Conservation (phyloP, 2,888 invertebrate species). For the Adelphocoris suturalis region DNA sequence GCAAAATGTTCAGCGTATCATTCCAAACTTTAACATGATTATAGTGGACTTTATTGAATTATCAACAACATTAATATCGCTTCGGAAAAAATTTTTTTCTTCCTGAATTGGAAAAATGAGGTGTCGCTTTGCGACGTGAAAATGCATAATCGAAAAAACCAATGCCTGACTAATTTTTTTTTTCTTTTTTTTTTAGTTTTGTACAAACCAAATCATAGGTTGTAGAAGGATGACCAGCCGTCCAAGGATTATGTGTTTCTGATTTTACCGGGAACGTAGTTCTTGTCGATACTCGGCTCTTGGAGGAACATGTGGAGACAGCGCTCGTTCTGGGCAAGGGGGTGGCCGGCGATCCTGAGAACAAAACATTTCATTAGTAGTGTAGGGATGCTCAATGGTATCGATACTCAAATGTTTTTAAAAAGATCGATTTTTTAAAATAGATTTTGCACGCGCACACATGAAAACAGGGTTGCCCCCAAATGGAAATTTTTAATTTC, state of each 20-base stretch:
- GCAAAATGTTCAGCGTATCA: constrained; percentile 37
- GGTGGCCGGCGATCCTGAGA: constrained; percentile 96
- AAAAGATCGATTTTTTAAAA: no score
- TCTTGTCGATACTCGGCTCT: constrained; percentile 98
- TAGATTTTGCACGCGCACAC: no score
- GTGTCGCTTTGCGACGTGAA: constrained; percentile 51
- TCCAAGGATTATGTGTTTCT: constrained; percentile 88
- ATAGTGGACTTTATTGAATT: constrained; percentile 53
- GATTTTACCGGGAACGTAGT: constrained; percentile 99
- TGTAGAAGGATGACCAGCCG: constrained; percentile 21
- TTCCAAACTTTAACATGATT: constrained; percentile 46
- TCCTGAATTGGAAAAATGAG: constrained; percentile 1
- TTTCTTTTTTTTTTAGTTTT: constrained; percentile 39
- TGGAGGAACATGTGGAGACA: constrained; percentile 99
- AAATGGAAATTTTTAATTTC: no score
- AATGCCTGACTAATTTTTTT: constrained; percentile 43
- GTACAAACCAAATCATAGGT: constrained; percentile 57
- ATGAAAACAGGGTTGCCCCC: no score
- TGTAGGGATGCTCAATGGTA: no score
- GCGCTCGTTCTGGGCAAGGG: constrained; percentile 98
- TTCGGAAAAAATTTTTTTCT: not conserved
- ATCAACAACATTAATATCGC: constrained; percentile 54
- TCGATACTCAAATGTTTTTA: no score
- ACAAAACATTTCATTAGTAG: constrained; percentile 48
- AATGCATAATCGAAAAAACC: constrained; percentile 23